Evolutionary conservation across 2,888 invertebrate species (phyloP).

Genomic region (Conops quadrifasciatus): DNA sequence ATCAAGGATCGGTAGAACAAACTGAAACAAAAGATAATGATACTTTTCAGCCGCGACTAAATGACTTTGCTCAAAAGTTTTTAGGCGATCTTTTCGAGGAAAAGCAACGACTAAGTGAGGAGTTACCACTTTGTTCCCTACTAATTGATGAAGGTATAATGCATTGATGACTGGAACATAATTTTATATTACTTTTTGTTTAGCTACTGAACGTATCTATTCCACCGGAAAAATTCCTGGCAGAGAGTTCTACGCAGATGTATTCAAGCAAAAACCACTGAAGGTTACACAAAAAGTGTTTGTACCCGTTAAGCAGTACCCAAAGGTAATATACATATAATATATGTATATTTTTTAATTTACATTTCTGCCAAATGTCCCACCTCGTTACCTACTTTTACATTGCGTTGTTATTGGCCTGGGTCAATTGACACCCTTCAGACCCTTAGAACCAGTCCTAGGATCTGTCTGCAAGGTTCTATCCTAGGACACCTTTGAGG

Average conservation of each 20-base stretch:
- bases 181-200: conserved; percentile 41
- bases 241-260: conserved; percentile 77
- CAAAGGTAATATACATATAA: conserved; percentile 50
- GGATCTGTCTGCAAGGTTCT: too few species aligned
- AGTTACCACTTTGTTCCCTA: conserved; percentile 57
- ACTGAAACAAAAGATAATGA: conserved; percentile 42
- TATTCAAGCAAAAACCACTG: conserved; percentile 71
- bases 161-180: not conserved
- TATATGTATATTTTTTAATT: not conserved
- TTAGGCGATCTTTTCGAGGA: conserved; percentile 57
- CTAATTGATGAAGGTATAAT: conserved; percentile 58
- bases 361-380: too few species aligned
- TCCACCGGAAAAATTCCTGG: conserved; percentile 73
- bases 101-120: conserved; percentile 51
- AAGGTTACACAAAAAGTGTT: conserved; percentile 62
- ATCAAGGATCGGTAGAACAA: not conserved
- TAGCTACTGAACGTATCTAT: conserved; percentile 79
- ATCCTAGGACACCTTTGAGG: too few species aligned
- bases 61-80: conserved; percentile 60
- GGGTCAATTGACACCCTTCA: too few species aligned
- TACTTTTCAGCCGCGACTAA: conserved; percentile 55
- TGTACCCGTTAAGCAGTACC: conserved; percentile 65
- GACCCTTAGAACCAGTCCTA: too few species aligned
- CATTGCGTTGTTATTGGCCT: too few species aligned
- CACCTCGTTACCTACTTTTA: too few species aligned